phyloP scores from a whole-genome alignment of 2,888 invertebrate species.

The Tipula vernalis region DNA sequence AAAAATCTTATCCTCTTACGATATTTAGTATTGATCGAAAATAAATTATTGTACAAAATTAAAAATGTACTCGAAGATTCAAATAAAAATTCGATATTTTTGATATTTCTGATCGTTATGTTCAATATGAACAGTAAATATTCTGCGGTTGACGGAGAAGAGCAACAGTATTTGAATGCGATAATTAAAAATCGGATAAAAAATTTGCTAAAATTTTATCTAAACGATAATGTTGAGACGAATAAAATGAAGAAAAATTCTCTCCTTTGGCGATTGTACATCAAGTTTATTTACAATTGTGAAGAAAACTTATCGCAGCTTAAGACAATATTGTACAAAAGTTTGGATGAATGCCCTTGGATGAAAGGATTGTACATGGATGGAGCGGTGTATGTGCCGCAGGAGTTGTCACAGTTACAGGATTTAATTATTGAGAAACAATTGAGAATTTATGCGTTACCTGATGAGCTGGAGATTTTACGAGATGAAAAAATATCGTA shows the following conservation, averaged over 20 bases:
- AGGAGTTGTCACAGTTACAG: constrained; percentile 52
- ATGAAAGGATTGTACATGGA: constrained; percentile 49
- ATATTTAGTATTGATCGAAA: background rate
- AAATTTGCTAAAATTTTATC: constrained; percentile 25
- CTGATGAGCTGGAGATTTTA: constrained; percentile 58
- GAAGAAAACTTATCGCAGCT: constrained; percentile 27
- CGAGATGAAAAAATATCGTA: constrained; percentile 28
- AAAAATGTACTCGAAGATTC: background rate
- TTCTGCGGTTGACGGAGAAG: constrained; percentile 8
- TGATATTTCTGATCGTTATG: background rate
- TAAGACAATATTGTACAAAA: constrained; percentile 36
- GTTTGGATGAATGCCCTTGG: constrained; percentile 51
- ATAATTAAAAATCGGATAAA: constrained; percentile 26
- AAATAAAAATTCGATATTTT: background rate
- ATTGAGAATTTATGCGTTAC: constrained; percentile 59
- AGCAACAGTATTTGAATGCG: background rate
- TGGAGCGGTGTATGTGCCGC: constrained; percentile 50
- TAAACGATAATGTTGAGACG: constrained; percentile 15
- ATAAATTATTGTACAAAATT: background rate
- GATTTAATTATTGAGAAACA: constrained; percentile 65
- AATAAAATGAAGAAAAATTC: constrained; percentile 30
- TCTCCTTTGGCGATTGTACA: constrained; percentile 48
- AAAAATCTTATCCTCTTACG: background rate
- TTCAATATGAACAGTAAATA: background rate
- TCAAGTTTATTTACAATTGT: constrained; percentile 40